Conservation (phyloP, 2,113 vertebrate species). For the Colius striatus region DNA sequence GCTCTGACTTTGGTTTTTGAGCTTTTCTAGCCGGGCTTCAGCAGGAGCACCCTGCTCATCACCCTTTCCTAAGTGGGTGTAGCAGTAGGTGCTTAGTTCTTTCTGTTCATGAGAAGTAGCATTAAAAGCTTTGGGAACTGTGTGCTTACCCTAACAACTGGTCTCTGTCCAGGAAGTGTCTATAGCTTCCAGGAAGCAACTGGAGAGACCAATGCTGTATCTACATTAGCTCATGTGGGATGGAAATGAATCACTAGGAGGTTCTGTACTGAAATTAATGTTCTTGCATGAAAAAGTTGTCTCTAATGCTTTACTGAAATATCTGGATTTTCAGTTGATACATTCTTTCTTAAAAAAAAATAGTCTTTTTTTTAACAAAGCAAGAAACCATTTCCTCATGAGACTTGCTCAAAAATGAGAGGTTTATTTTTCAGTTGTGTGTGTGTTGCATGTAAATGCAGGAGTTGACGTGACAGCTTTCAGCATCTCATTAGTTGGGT, state of each 20-base stretch:
- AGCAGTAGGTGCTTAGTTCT: not conserved
- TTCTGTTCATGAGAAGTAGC: not conserved
- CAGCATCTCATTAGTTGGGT: not conserved
- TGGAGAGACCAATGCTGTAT: not conserved
- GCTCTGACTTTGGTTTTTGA: not conserved
- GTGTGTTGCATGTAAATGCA: not conserved
- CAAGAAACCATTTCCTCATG: not conserved
- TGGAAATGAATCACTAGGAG: not conserved
- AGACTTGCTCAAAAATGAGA: not conserved
- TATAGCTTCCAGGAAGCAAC: not conserved
- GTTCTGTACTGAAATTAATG: not conserved
- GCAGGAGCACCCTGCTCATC: not conserved
- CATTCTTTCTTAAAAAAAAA: not conserved
- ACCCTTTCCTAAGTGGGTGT: not conserved
- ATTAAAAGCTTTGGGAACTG: accelerated
- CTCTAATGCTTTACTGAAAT: not conserved
- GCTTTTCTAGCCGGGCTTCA: not conserved
- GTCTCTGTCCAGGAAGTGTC: not conserved
- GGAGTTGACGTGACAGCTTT: not conserved
- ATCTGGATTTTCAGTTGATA: not conserved
- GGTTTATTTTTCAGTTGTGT: not conserved
- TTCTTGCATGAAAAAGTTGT: not conserved
- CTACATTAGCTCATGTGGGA: not conserved
- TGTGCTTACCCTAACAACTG: not conserved
- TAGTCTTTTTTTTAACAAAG: not conserved